A percentile compares a stretch with the other conserved stretches of the same genome.
Evolutionary conservation across 2,888 invertebrate species (phyloP).

Genomic region (Pyralis farinalis): DNA sequence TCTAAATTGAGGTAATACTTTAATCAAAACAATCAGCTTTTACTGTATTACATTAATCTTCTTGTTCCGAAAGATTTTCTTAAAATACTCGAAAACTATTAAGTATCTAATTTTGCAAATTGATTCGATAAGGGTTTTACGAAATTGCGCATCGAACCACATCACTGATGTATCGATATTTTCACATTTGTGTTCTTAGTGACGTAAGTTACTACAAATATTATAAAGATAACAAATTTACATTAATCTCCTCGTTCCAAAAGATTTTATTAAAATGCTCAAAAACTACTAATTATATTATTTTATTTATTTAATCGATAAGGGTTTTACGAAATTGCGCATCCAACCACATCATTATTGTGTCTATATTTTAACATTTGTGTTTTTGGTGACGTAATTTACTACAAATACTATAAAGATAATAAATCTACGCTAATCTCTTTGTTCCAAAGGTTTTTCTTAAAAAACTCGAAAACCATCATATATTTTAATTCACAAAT

Average conservation of each 20-base stretch:
- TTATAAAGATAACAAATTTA: constrained; percentile 2
- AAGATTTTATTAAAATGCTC: constrained; percentile 7
- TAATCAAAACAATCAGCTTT: not conserved
- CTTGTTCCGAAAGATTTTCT: constrained; percentile 41
- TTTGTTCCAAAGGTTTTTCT: constrained; percentile 11
- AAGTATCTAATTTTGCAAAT: not conserved
- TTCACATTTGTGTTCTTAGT: not conserved
- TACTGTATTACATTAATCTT: constrained; percentile 35
- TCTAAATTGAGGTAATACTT: constrained; percentile 21
- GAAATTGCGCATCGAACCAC: constrained; percentile 19
- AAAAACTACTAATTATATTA: not conserved
- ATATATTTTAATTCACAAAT: not conserved
- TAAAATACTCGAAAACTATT: constrained; percentile 21
- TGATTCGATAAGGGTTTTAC: constrained; percentile 30
- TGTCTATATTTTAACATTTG: not conserved
- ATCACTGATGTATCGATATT: constrained; percentile 2
- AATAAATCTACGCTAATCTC: constrained; percentile 6
- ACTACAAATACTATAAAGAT: not conserved
- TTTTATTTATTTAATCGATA: not conserved
- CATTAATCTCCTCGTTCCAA: constrained; percentile 12
- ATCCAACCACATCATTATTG: not conserved
- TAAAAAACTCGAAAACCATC: not conserved
- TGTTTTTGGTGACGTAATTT: not conserved
- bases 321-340: not conserved
- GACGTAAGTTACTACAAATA: not conserved